Evolutionary conservation across 1,140 invertebrate species (phyloP).

Genomic region (Trichoplusia ni): DNA sequence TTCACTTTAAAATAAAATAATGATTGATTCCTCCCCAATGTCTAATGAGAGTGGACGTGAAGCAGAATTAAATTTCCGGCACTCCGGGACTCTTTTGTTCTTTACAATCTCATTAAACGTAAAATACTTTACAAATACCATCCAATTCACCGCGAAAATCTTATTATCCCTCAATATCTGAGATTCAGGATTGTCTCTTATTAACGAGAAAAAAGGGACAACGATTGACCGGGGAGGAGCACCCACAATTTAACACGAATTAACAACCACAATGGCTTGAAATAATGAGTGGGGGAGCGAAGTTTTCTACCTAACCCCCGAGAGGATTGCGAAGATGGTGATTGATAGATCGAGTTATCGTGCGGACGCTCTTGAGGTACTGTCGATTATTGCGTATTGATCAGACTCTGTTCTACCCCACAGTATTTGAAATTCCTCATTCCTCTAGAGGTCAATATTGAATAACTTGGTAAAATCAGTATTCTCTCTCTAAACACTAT

Average conservation of each 20-base stretch:
- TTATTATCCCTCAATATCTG: conserved; percentile 46
- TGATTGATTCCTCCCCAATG: conserved; percentile 39
- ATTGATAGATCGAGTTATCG: conserved; percentile 29
- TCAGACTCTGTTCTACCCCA: conserved; percentile 6
- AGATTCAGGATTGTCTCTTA: conserved; percentile 36
- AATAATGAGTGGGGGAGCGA: conserved; percentile 27
- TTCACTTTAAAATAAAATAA: conserved; percentile 30
- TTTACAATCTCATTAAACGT: conserved; percentile 55
- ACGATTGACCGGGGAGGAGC: conserved; percentile 25
- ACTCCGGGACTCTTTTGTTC: conserved; percentile 53
- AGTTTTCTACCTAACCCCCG: background rate
- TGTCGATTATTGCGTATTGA: conserved; percentile 27
- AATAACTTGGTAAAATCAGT: conserved; percentile 11
- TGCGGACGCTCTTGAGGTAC: conserved; percentile 15
- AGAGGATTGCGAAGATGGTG: background rate
- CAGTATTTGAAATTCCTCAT: background rate
- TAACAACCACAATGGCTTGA: conserved; percentile 28
- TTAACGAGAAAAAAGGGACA: conserved; percentile 36
- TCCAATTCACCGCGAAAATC: conserved; percentile 46
- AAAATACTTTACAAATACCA: conserved; percentile 50
- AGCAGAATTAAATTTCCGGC: conserved; percentile 52
- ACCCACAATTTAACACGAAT: conserved; percentile 28
- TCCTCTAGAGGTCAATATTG: conserved; percentile 6
- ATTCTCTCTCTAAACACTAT: too few relatives aligned
- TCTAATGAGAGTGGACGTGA: conserved; percentile 46